A percentile compares a stretch with the other conserved stretches of the same genome.
These are phyloP conservation scores for Nicator chloris DNA, from an alignment of 2,113 vertebrate species.

Conservation along the genomic window DNA sequence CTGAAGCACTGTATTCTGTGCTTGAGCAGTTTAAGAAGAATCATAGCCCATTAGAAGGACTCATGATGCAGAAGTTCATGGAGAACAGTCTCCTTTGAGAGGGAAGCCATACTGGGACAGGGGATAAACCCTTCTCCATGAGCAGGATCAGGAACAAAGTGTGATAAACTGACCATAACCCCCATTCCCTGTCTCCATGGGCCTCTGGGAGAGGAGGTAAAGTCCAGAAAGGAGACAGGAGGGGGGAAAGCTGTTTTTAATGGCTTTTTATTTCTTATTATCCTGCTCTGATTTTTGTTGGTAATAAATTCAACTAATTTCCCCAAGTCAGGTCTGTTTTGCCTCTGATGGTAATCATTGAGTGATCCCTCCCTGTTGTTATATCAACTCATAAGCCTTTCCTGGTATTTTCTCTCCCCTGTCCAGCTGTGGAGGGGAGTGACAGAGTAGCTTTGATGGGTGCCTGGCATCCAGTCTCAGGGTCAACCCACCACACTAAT, in stretches of 20 bases:
- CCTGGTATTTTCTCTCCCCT: neutral
- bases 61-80: neutral
- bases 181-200: neutral
- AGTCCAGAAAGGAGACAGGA: accelerated
- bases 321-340: neutral
- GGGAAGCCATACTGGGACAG: neutral
- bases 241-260: neutral
- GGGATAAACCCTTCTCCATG: neutral
- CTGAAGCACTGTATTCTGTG: neutral
- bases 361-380: neutral
- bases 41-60: neutral
- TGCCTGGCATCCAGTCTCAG: neutral
- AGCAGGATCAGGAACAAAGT: neutral
- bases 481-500: neutral
- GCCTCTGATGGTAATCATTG: neutral
- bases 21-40: neutral
- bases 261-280: neutral
- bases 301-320: neutral
- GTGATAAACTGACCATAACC: neutral
- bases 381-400: neutral
- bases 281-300: neutral
- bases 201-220: neutral
- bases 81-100: neutral
- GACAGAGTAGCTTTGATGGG: neutral
- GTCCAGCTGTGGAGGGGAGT: neutral